Base-by-base conservation (phyloP, 1,140 invertebrate genomes). In the Steinernema khuongi region DNA sequence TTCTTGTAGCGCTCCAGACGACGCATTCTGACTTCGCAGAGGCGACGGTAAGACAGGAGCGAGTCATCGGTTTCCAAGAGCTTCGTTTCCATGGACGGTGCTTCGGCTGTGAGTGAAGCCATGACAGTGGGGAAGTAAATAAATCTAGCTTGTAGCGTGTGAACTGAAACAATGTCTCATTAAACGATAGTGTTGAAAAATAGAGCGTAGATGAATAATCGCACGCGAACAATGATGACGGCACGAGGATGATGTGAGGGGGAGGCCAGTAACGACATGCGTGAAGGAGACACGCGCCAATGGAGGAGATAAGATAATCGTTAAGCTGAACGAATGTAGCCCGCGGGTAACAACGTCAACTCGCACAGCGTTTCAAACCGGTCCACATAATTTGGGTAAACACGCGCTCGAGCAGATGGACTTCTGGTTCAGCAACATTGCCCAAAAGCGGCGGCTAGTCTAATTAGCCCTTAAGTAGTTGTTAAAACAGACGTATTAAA, bases 1-100 rank as follows among this genome's bases (percentile, higher is more conserved):
- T 80, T 80, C 69, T 82, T 80, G 74, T 80, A 82, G 19, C 80
- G 77, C 68, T 80, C 79, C 66, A 82, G 69, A 18, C 79, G 73
- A 22, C 70, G 72, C 67, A 80, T 71, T 72, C 75, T 30, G 1
- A 31, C 31, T 71, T 76, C 75, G 31, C 75, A 76, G 28, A 76
- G 68, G 18, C 75, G 26, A 7, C 75, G 75, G 30, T 76, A 76
- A 18, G 43, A 29, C 22, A 22, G 26, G 32, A 78, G 22, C 11
- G 50, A 60, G 50, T 60, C 50, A 22, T 60, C 50, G 19, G 14
- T 2, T n/a, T 41, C 36, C 7, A n/a, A 41, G 50, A 17, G 50
- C 22, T 60, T 60, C 50, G 26, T 7, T 22, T 60, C 50, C 4
- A 60, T n/a, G 7, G 36, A n/a, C 50, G 50, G 50, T 4, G 50